Conservation (phyloP, 35 echinoderm and acorn worm genomes). For the Apostichopus japonicus region DNA sequence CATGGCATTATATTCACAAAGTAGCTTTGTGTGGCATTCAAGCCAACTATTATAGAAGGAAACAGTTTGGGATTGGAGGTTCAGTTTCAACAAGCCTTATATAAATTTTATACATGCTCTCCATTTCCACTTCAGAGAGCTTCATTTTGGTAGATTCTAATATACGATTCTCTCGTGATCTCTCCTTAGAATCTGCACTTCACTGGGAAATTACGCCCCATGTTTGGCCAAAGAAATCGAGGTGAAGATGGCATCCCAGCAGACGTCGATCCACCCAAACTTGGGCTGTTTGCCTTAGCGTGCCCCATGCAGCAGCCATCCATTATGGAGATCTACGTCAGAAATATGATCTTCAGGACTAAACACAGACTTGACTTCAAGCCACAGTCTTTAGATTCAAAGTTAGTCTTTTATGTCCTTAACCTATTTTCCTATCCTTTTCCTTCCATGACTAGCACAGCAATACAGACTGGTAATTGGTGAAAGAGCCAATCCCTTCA, state of each 20-base stretch:
- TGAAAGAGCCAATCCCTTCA: too few species aligned
- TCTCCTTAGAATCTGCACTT: slow-evolving; percentile 79
- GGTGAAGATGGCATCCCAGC: slow-evolving; percentile 79
- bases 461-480: too few species aligned
- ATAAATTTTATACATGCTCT: too few species aligned
- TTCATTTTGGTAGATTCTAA: too few species aligned
- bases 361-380: slow-evolving; percentile 94
- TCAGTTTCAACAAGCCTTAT: too few species aligned
- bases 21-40: too few species aligned
- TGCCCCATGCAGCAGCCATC: slow-evolving; percentile 87
- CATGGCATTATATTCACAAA: too few species aligned
- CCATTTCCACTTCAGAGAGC: too few species aligned
- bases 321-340: slow-evolving; percentile 89
- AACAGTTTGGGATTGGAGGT: too few species aligned
- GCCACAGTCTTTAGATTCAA: slow-evolving; percentile 74
- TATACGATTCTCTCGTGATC: neutral
- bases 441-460: neutral
- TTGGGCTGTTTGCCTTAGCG: slow-evolving; percentile 83
- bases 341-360: slow-evolving; percentile 96
- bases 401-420: slow-evolving; percentile 52
- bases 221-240: slow-evolving; percentile 77
- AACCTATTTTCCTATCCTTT: neutral
- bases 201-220: slow-evolving; percentile 72
- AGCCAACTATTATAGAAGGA: too few species aligned
- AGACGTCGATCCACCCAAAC: slow-evolving; percentile 77